Percentiles rank a stretch among this genome's conserved stretches.
phyloP scores from a whole-genome alignment of 2,888 invertebrate species.

The Platycnemis pennipes region DNA sequence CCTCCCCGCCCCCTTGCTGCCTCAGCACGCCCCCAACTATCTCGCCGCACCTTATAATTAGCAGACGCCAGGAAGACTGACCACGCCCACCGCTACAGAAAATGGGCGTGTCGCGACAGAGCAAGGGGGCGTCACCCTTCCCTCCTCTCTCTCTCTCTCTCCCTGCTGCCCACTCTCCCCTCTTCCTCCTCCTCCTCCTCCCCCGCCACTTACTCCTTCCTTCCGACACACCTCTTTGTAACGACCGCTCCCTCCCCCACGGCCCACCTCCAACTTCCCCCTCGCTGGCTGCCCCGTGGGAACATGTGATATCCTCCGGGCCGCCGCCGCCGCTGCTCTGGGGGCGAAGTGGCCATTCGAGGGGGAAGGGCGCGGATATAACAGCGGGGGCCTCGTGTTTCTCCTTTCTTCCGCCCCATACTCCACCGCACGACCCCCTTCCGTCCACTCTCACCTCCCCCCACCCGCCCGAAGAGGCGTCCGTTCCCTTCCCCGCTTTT shows the following conservation, averaged over 20 bases:
- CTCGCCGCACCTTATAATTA: conserved; percentile 62
- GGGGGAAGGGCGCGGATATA: not conserved
- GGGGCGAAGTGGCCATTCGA: not conserved
- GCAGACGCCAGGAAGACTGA: conserved; percentile 56
- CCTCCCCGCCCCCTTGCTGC: not conserved
- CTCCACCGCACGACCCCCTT: too few relatives aligned
- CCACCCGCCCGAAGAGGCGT: too few relatives aligned
- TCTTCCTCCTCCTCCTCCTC: not conserved
- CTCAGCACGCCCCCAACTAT: conserved; percentile 6
- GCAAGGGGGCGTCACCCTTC: conserved; percentile 41
- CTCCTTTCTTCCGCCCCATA: too few relatives aligned
- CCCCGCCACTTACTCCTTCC: not conserved
- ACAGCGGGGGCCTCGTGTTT: too few relatives aligned
- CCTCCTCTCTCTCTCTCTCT: not conserved
- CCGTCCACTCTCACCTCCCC: too few relatives aligned
- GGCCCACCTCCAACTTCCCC: not conserved
- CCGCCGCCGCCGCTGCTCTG: not conserved
- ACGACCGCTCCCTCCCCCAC: not conserved
- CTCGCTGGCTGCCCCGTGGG: not conserved
- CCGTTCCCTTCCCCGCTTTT: too few relatives aligned
- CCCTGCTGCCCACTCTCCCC: not conserved
- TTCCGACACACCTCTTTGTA: conserved; percentile 51
- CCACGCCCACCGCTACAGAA: conserved; percentile 52
- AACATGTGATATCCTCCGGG: conserved; percentile 25
- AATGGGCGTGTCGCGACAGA: conserved; percentile 14